Percentiles rank a stretch among this genome's conserved stretches.
phyloP scores from a whole-genome alignment of 2,797 vertebrate species.

The Clarias laeviceps region DNA sequence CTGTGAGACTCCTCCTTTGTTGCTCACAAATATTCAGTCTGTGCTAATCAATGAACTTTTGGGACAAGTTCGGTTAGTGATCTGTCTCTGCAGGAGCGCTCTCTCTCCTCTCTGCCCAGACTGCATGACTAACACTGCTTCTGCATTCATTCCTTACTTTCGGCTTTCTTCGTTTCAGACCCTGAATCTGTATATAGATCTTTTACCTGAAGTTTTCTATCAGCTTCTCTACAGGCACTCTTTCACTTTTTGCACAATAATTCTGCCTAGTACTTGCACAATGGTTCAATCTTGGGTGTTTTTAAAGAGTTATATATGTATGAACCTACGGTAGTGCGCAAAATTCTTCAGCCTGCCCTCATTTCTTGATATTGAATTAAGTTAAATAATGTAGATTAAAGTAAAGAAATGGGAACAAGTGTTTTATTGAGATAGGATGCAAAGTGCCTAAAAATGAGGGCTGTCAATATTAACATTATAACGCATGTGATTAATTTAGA shows the following conservation, averaged over 20 bases:
- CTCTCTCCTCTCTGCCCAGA: conserved; percentile 5
- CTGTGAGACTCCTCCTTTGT: conserved; percentile 17
- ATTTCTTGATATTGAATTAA: too few species aligned
- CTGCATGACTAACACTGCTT: conserved; percentile 11
- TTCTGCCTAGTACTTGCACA: neutral
- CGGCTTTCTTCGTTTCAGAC: conserved; percentile 25
- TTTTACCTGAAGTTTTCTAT: conserved; percentile 31
- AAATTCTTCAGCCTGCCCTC: too few species aligned
- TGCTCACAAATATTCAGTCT: conserved; percentile 19
- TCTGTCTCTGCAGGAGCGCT: conserved; percentile 6
- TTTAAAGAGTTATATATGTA: neutral
- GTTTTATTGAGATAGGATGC: too few species aligned
- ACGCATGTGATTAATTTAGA: too few species aligned
- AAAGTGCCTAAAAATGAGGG: too few species aligned
- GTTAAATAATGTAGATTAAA: too few species aligned
- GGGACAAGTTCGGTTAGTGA: conserved; percentile 16
- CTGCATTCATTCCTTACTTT: conserved; percentile 6
- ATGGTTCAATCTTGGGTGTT: neutral
- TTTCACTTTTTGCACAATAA: conserved; percentile 21
- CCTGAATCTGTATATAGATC: conserved; percentile 38
- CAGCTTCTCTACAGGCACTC: conserved; percentile 26
- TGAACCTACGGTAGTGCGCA: too few species aligned
- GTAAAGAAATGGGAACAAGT: too few species aligned
- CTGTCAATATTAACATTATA: too few species aligned
- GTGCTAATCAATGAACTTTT: conserved; percentile 27